Evolutionary conservation across 1,140 invertebrate species (phyloP).

Genomic region (Aphaenogaster floridana): DNA sequence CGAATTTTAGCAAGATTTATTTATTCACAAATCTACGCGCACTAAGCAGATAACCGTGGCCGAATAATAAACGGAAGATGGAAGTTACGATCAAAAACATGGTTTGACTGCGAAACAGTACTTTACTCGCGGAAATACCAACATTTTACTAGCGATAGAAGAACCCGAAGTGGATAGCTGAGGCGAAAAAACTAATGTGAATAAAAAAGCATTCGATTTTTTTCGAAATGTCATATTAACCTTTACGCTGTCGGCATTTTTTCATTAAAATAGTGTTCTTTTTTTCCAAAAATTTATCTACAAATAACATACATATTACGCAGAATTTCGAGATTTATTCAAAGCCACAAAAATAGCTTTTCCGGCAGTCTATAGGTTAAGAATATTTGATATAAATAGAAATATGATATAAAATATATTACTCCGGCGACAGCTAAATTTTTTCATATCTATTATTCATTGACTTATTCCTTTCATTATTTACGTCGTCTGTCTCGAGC

Average conservation of each 20-base stretch:
- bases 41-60: conserved; percentile 23
- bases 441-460: neutral
- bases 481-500: neutral
- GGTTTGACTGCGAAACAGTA: conserved; percentile 30
- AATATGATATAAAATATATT: neutral
- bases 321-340: too few relatives aligned
- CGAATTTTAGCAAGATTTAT: conserved; percentile 42
- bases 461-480: neutral
- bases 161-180: neutral
- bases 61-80: conserved; percentile 15
- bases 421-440: neutral
- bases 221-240: neutral
- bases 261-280: too few relatives aligned
- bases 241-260: too few relatives aligned
- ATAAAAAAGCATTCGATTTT: neutral
- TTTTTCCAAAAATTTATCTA: too few relatives aligned
- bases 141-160: conserved; percentile 14
- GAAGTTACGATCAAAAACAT: conserved; percentile 54
- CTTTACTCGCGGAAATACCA: conserved; percentile 19
- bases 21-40: conserved; percentile 27
- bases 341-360: too few relatives aligned
- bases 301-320: too few relatives aligned
- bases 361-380: too few relatives aligned
- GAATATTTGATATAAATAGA: too few relatives aligned
- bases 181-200: neutral